Evolutionary conservation across 2,888 invertebrate species (phyloP), one percentile per base, ranked within the genome.

Genomic region (Eupithecia tripunctaria): DNA sequence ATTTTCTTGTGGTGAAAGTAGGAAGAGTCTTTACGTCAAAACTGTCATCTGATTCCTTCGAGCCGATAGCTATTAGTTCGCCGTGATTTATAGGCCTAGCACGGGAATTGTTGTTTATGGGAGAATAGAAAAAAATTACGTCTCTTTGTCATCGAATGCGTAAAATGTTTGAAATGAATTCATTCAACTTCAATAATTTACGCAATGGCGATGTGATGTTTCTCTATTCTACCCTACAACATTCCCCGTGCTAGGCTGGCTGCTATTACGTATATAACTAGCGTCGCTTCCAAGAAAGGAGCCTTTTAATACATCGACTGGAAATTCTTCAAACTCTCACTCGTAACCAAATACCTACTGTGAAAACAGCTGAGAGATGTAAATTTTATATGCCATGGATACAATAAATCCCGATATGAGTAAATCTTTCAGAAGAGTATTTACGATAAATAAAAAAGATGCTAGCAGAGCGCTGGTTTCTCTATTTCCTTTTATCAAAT

Each of bases 351-450:
- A 62, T n/a, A 62, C 32, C 29, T 60, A 32, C 27, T 59, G 59
- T 32, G 32, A n/a, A 36, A 32, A 60, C 29, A 36, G 62, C 63
- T 63, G 4, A 32, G 63, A 21, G 36, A 36, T 36, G 63, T 63
- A 21, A 21, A 51, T 51, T 12, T 18, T 29, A 15, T 29, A 60
- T 29, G 29, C 18, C 3, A 27, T 5, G 21, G 51, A 51, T 62
- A 64, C 32, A 36, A 38, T 64, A 64, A 63, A 64, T 64, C 38
- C 38, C 21, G n/a, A 32, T 18, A 32, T 64, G 36, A 38, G 36
- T 38, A 25, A 64, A 25, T 38, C 21, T 38, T 12, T 29, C 14
- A 29, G 21, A 38, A 64, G 25, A 25, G 36, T 38, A 21, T 14
- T 12, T 21, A 38, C 38, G n/a, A 62, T 62, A 12, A 21, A 36